Evolutionary conservation across 1,140 invertebrate species (phyloP), one percentile per base, ranked within the genome.

Genomic region (Pogonus chalceus): DNA sequence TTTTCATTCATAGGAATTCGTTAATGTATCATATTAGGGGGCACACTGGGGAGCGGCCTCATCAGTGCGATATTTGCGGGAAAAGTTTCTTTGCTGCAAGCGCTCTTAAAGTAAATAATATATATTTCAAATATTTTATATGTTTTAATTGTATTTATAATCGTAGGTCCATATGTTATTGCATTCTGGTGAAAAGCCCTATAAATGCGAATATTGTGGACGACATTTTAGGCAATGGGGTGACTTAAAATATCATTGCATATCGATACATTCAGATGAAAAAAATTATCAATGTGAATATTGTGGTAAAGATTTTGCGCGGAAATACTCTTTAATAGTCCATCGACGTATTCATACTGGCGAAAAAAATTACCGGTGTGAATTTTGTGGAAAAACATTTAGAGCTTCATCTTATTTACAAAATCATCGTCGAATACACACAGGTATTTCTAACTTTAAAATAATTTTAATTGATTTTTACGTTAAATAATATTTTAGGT

Each of bases 271-370:
- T 67, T 89, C 88, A 10, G 68, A 70, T 2, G 72, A 85, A 63
- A 88, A 90, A 63, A 81, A 86, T 50, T 92, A 86, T 67, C 89
- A 92, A 62, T 95, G 91, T 64, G 90, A 93, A 65, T 92, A 87
- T 64, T 95, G 91, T 65, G 88, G 85, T 20, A 92, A 93, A 69
- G 87, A 90, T 59, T 94, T 94, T 72, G 91, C 92, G 0, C 78
- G 94, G 16, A 90, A 93, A 57, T 96, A 96, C 65, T 95, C 92
- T 20, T 69, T 92, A n/a, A 89, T 87, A n/a, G 80, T 92, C 0
- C 93, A 96, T 65, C 76, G 90, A 0, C 74, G 90, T 35, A 92
- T 93, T 51, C 92, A 96, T 66, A 94, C 91, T 0, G 88, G 88
- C 4, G 91, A 95, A 63, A 79, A 84, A 23, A 92, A 92, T 69